Evolutionary conservation across 1,140 invertebrate species (phyloP), one percentile per base, ranked within the genome.

Genomic region (Cyclina sinensis): DNA sequence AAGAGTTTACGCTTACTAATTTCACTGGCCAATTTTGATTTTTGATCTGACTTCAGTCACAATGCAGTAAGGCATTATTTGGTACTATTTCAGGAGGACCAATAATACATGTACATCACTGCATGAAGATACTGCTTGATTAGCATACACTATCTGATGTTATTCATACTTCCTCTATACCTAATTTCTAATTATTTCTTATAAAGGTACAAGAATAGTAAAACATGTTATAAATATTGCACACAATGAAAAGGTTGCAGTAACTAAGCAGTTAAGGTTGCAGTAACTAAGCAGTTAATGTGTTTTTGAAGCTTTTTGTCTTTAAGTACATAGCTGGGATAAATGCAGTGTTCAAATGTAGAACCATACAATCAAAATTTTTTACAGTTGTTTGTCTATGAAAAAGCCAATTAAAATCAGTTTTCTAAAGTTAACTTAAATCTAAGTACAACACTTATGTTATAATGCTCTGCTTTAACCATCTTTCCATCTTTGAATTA

Each of bases 161-260:
- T 70, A 1, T 70, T 70, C 65, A 11, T 18, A 4, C 4, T 32
- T 70, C 32, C 32, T 70, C 12, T 35, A 18, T 18, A 30, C 37
- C 65, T 70, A 37, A 70, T 70, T 32, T 35, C 65, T 70, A 70
- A 70, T 37, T 18, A 37, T 70, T 70, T 70, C 32, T 37, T 70
- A 70, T 37, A 70, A 70, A 70, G 35, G 65, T 70, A 70, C 65
- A 70, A 70, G 65, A 37, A 70, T 35, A 70, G 4, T 27, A 70
- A 70, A 70, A 70, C 30, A 70, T 32, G 11, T 65, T 18, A 70
- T 37, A 70, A 70, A 70, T 70, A 70, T 70, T 70, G 65, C 65
- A 70, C 65, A 70, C 65, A 70, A 70, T 70, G 65, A 57, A 18
- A 43, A 43, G 43, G 43, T 43, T 43, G 54, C 54, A n/a, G 54